These are phyloP conservation scores for Brienomyrus brachyistius DNA, from an alignment of 2,113 vertebrate genomes.

Conservation along the genomic window DNA sequence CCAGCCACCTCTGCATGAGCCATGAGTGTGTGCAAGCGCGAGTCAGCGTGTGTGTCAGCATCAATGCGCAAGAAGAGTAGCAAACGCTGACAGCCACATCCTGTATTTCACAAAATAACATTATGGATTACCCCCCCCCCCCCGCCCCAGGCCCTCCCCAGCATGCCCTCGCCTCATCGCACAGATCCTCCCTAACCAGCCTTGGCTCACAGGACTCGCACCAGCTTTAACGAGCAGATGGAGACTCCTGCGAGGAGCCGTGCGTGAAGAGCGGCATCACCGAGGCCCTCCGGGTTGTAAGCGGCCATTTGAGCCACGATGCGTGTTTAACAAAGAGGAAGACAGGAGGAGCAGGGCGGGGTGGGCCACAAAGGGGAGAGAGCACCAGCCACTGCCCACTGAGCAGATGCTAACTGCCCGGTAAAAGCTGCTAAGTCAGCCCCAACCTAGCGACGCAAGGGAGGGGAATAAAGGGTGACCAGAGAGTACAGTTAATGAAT, in stretches of 20 bases:
- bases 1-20: neutral
- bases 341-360: neutral
- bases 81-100: conserved; percentile 2
- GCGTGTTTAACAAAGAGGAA: neutral
- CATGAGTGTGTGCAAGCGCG: conserved; percentile 8
- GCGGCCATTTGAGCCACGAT: neutral
- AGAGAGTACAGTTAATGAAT: neutral
- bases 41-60: neutral
- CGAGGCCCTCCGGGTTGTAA: neutral
- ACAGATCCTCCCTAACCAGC: conserved; percentile 4
- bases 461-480: neutral
- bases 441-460: neutral
- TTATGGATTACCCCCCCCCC: conserved; percentile 10
- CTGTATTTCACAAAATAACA: neutral
- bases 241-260: neutral
- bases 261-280: neutral
- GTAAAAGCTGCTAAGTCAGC: neutral
- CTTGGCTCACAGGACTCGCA: conserved; percentile 5
- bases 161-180: neutral
- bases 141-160: neutral
- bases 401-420: neutral
- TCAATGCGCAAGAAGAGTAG: neutral
- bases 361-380: neutral
- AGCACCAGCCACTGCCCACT: neutral
- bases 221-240: neutral